phyloP scores from a whole-genome alignment of 2,797 vertebrate species.

The Typhlichthys eigenmanni region DNA sequence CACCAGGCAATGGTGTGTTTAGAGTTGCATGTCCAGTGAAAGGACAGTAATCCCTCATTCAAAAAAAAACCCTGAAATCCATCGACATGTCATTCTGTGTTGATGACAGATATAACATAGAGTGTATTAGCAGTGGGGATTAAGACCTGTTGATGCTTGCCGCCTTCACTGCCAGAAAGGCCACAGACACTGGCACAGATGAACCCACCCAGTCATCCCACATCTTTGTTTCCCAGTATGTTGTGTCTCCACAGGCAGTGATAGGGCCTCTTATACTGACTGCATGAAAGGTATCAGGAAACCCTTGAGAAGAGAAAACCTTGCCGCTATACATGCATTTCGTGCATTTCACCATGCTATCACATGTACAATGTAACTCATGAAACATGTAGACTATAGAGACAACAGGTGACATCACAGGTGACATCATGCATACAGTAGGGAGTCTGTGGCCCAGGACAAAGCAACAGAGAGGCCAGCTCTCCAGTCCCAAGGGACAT shows the following conservation, averaged over 20 bases:
- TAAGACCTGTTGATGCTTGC: conserved; percentile 44
- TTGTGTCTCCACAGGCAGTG: conserved; percentile 56
- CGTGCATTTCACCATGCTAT: too few relatives aligned
- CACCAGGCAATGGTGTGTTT: conserved; percentile 2
- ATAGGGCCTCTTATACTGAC: conserved; percentile 34
- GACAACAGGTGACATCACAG: too few relatives aligned
- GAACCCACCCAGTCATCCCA: conserved; percentile 23
- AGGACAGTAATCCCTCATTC: conserved; percentile 10
- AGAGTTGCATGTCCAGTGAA: background rate
- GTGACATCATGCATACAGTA: too few relatives aligned
- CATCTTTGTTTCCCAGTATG: conserved; percentile 33
- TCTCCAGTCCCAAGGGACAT: conserved; percentile 24
- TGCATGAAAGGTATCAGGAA: conserved; percentile 9
- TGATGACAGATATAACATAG: conserved; percentile 29
- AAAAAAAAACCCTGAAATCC: conserved; percentile 41
- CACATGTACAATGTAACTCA: too few relatives aligned
- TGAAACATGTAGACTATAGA: too few relatives aligned
- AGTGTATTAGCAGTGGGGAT: conserved; percentile 21
- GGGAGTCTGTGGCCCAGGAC: conserved; percentile 13
- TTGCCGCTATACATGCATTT: background rate
- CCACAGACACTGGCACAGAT: conserved; percentile 2
- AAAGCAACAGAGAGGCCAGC: conserved; percentile 19
- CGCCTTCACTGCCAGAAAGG: conserved; percentile 17
- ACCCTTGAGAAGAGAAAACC: conserved; percentile 49
- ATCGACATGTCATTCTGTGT: conserved; percentile 26